Evolutionary conservation across 2,888 invertebrate genomes (phyloP), one percentile per base, ranked within the genome.

Genomic region (Psylliodes chrysocephalus): DNA sequence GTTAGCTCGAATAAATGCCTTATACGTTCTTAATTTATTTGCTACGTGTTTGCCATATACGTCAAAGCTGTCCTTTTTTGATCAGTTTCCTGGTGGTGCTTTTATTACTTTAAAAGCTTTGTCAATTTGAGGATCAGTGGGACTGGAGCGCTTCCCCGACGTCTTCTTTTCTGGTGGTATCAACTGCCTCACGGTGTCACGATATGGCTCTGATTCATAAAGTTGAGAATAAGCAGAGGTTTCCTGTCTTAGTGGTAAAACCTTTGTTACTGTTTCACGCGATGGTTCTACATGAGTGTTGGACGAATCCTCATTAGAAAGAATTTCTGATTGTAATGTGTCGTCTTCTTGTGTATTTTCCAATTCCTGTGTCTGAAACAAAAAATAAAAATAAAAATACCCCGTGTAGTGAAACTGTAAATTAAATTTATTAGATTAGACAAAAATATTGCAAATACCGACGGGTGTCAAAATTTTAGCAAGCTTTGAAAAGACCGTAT

Each of bases 21-120:
- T n/a, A n/a, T n/a, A n/a, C n/a, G n/a, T n/a, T n/a, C n/a, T n/a
- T n/a, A n/a, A n/a, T n/a, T n/a, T n/a, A n/a, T 44, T 30, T 52
- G 49, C 57, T 22, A 44, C 42, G 57, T 44, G 15, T 56, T 56
- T 25, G n/a, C 56, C 56, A 56, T 56, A 47, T 35, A 51, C 51
- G 25, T 38, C 51, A 59, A 59, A 59, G 59, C 51, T 59, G 19
- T 51, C 51, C 56, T 30, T 56, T 56, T 18, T 19, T 56, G n/a
- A n/a, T 56, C 46, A 28, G 15, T 46, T 56, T 56, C 22, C 56
- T 44, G 46, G 42, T 22, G 15, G 15, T 44, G 15, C 15, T 44
- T 44, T 44, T 44, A 44, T 44, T 44, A 15, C n/a, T 44, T 44
- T 44, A 44, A 44, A 44, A 44, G 44, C 44, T 44, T 44, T n/a